These are phyloP conservation scores for Hypsibius dujardini DNA, from an alignment of 1,140 invertebrate genomes.

Conservation along the genomic window DNA sequence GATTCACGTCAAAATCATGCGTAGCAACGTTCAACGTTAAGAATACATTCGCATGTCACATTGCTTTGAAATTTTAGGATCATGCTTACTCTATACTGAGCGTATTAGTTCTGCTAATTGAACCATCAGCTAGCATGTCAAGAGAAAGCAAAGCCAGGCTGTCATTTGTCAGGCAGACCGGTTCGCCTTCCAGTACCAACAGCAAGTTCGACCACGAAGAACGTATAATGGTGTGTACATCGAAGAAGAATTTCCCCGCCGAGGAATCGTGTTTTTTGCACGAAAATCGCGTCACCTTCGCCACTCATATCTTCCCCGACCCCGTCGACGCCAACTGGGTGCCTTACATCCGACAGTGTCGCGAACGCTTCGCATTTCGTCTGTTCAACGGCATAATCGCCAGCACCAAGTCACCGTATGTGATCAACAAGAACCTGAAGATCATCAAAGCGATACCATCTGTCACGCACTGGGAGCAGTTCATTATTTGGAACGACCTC, in stretches of 20 bases:
- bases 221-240: background rate
- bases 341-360: background rate
- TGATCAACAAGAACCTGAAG: background rate
- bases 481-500: background rate
- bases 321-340: background rate
- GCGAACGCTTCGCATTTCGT: constrained; percentile 11
- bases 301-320: background rate
- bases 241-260: background rate
- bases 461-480: background rate
- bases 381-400: background rate
- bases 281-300: constrained; percentile 5
- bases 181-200: too few species aligned
- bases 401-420: background rate
- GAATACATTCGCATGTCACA: too few species aligned
- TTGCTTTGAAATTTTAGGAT: too few species aligned
- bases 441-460: background rate
- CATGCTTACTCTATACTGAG: too few species aligned
- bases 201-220: background rate
- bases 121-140: too few species aligned
- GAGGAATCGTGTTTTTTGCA: background rate
- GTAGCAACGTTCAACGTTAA: too few species aligned
- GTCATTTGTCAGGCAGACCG: too few species aligned
- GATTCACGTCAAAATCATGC: too few species aligned
- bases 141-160: too few species aligned
- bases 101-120: too few species aligned